Base-by-base conservation (phyloP, 2,113 vertebrate genomes). In the Heterochromis multidens region DNA sequence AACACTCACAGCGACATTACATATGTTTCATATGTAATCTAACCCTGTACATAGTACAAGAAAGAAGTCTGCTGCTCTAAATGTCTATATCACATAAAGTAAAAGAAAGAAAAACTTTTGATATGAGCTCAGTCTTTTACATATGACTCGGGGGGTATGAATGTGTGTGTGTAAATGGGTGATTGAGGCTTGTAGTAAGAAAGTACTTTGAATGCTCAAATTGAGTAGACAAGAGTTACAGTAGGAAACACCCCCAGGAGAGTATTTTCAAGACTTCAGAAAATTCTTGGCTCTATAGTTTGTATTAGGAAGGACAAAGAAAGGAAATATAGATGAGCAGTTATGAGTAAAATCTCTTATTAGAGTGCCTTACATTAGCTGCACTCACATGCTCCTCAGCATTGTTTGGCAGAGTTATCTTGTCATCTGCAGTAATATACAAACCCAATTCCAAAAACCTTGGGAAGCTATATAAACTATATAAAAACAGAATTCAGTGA, bases 311-410 rank as follows among this genome's bases (percentile, higher is more conserved):
- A 54, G 63, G 56, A 37, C 37, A 67, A 67, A 83, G 87, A 76
- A 56, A 82, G 33, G 78, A 81, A 85, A 88, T 84, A 72, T 80
- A 77, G 46, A 79, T 72, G 76, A 49, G n/a, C 65, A 59, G 10
- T 2, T 86, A 37, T 35, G 19, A 35, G 72, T 77, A 59, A 83
- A 87, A 65, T 58, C 60, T 78, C 76, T 67, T 86, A 81, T 80
- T 43, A 62, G 29, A 49, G 43, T 54, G 57, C 52, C 52, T n/a
- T n/a, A n/a, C n/a, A n/a, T 79, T 9, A 17, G 29, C 65, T 79
- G 56, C n/a, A 57, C 59, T 77, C 46, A 31, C 35, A 65, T 76
- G 84, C 35, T 65, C 14, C 62, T 65, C n/a, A 23, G 62, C n/a
- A 40, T 65, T 65, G 35, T 40, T 40, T 65, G 43, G 61, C 7